Base-by-base conservation (phyloP, 2,888 invertebrate genomes). In the Dryococelus australis region DNA sequence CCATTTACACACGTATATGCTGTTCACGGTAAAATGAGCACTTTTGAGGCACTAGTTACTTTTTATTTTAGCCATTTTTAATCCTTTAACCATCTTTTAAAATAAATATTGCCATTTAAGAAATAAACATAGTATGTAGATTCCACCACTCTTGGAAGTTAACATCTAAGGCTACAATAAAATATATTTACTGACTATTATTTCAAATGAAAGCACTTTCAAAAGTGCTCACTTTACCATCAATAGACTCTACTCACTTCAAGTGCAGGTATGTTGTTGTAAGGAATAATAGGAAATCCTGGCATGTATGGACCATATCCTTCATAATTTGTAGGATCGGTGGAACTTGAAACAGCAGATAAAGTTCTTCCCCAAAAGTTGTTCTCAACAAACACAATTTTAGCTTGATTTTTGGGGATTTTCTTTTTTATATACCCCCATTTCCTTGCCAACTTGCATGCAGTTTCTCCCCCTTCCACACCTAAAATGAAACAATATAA, bases 311-410 rank as follows among this genome's bases (percentile, higher is more conserved):
- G 99, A 0, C 99, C 99, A 91, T 97, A 99, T n/a, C 96, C 97
- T 43, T 93, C 92, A 91, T 95, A 98, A 91, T 97, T 96, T 24
- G 93, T 93, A 0, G 98, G 97, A 93, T 99, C 99, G 0, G 97
- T 97, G 0, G 98, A 98, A 8, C 97, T 94, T 0, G 98, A 99
- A 78, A 98, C 94, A 0, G 99, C 99, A 0, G 98, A 95, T 90
- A 99, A 91, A 0, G 98, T 98, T 87, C 99, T 95, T 0, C 99
- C 99, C 98, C 99, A 99, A 93, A 99, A 99, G 92, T 99, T 99
- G 81, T 97, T 97, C 88, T 96, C 95, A 0, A 97, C 98, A 92
- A 99, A 99, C 10, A 99, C 93, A 86, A 98, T 97, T 93, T 97
- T 97, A 0, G 97, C 98, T 91, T 97, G 93, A 92, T 98, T 95